Percentiles rank a stretch among this genome's conserved stretches.
Conservation (phyloP, 2,888 invertebrate species). For the Pristionchus fissidentatus region DNA sequence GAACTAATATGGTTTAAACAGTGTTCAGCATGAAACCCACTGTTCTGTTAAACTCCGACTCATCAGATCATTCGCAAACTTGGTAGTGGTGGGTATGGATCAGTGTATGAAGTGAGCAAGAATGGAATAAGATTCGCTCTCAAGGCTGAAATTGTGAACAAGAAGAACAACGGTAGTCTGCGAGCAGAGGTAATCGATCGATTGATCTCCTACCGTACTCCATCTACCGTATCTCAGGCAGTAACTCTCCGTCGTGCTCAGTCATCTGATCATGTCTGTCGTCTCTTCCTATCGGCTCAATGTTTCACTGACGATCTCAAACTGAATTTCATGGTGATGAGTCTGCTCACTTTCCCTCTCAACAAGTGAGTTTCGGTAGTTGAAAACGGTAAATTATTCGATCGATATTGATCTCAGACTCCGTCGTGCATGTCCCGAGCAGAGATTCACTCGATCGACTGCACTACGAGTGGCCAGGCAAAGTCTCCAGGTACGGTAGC, state of each 20-base stretch:
- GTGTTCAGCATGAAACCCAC: neutral
- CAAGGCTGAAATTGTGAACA: conserved; percentile 63
- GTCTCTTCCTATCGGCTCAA: conserved; percentile 50
- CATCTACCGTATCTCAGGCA: conserved; percentile 45
- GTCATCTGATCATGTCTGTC: conserved; percentile 62
- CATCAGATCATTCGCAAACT: conserved; percentile 57
- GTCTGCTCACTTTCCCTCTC: conserved; percentile 61
- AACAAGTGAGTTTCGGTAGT: conserved; percentile 51
- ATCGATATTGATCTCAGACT: conserved; percentile 49
- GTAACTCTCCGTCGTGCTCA: conserved; percentile 60
- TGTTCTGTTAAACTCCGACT: neutral
- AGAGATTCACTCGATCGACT: conserved; percentile 63
- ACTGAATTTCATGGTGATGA: conserved; percentile 68
- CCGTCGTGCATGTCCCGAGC: conserved; percentile 61
- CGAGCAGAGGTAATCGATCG: conserved; percentile 54
- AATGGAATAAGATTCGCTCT: conserved; percentile 56
- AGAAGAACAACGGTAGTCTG: conserved; percentile 52
- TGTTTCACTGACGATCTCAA: neutral
- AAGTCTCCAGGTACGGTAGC: conserved; percentile 55
- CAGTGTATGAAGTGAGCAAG: conserved; percentile 61
- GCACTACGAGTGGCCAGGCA: conserved; percentile 64
- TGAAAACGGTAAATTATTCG: neutral
- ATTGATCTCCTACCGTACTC: neutral
- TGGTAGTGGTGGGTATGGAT: conserved; percentile 69
- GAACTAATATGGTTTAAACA: too few relatives aligned